Evolutionary conservation across 2,113 vertebrate genomes (phyloP).

Genomic region (Bolborhynchus lineola): DNA sequence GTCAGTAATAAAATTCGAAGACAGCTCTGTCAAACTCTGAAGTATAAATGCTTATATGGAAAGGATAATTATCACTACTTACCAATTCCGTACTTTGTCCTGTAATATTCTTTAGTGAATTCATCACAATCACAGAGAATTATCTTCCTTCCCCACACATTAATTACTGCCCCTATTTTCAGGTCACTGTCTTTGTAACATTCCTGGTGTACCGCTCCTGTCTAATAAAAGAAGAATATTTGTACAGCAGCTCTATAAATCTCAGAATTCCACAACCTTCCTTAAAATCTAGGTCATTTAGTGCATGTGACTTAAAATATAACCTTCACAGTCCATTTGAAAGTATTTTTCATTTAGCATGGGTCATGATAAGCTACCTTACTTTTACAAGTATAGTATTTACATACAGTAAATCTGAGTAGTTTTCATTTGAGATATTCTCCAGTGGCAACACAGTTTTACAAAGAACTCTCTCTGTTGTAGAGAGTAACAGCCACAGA

Average conservation of each 20-base stretch:
- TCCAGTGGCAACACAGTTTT: background rate
- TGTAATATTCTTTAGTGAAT: slow-evolving; percentile 90
- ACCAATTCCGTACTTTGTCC: slow-evolving; percentile 86
- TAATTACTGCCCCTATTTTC: slow-evolving; percentile 82
- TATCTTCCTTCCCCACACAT: slow-evolving; percentile 88
- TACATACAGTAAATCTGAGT: background rate
- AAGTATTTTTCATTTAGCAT: background rate
- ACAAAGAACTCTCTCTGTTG: background rate
- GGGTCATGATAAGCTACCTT: background rate
- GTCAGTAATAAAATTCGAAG: slow-evolving; percentile 50
- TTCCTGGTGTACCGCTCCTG: slow-evolving; percentile 77
- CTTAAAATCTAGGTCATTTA: background rate
- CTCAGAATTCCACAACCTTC: background rate
- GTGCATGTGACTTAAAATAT: background rate
- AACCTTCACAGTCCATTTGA: background rate
- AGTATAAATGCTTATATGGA: slow-evolving; percentile 7
- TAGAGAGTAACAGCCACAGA: background rate
- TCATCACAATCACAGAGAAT: slow-evolving; percentile 88
- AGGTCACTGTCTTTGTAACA: slow-evolving; percentile 91
- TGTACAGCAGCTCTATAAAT: background rate
- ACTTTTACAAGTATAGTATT: background rate
- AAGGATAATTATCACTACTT: slow-evolving; percentile 64
- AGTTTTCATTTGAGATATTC: background rate
- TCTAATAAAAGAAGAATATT: slow-evolving; percentile 74
- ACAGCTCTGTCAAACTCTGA: slow-evolving; percentile 4